Base-by-base conservation (phyloP, 2,888 invertebrate genomes). In the Cephus spinipes region DNA sequence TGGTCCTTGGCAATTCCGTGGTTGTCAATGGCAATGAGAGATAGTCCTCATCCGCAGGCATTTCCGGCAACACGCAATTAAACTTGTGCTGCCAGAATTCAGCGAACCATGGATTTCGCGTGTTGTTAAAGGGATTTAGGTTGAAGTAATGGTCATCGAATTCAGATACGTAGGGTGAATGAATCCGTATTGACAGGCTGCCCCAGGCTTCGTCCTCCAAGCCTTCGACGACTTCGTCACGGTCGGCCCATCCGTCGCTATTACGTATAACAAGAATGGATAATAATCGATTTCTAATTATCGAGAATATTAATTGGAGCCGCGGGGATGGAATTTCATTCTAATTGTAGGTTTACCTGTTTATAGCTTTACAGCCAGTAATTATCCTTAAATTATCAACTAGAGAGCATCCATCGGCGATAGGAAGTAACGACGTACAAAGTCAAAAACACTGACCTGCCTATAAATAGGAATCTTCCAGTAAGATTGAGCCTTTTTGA, bases 41-140 rank as follows among this genome's bases (percentile, higher is more conserved):
- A 23, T 79, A 73, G 23, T 55, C 55, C 73, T 36, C 73, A 23
- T 68, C 78, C 31, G 36, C 33, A 3, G 73, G 73, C 55, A 77
- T 80, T 32, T 77, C 79, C 32, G 92, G 88, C 71, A 94, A 85
- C 9, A 92, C 90, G 89, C 96, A 96, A 84, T 94, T 92, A 91
- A 96, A 96, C 85, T 94, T 94, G 81, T 93, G 92, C 89, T 96
- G 94, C 96, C 96, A 96, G 91, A 96, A 96, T 90, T 96, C 96
- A 85, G 93, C 92, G 91, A 96, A 96, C 94, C 94, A 94, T 0
- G 96, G 96, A 91, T 96, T 96, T 76, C 95, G 92, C 11, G 91
- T 88, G 90, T 96, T 95, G 86, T 92, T 94, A 81, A 92, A 89
- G 0, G 95, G 95, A 79, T 93, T 93, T 75, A 96, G 92, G 1